phyloP scores from a whole-genome alignment of 2,797 vertebrate genomes.

The Sandelia bainsii region DNA sequence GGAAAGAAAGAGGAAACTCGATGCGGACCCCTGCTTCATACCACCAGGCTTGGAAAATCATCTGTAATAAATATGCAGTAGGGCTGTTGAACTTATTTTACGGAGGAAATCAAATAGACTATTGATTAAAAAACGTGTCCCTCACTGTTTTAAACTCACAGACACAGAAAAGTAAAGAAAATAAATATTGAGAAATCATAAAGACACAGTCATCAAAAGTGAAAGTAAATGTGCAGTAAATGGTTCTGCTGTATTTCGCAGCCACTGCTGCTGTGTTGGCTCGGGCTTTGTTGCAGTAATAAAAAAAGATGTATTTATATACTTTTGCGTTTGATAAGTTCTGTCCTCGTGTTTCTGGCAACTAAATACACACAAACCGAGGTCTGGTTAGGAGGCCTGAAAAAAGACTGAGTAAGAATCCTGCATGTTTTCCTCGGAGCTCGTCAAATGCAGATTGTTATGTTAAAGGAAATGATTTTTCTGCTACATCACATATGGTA shows the following conservation, averaged over 20 bases:
- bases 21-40: constrained; percentile 76
- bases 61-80: constrained; percentile 74
- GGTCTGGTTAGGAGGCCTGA: constrained; percentile 55
- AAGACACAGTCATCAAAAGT: not conserved
- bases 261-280: not conserved
- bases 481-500: not conserved
- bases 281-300: not conserved
- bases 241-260: not conserved
- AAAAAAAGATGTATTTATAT: constrained; percentile 1
- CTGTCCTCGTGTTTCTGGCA: constrained; percentile 18
- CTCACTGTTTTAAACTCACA: constrained; percentile 10
- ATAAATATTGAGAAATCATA: not conserved
- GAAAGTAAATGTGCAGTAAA: too few relatives aligned
- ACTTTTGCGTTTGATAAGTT: not conserved
- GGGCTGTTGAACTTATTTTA: constrained; percentile 59
- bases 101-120: constrained; percentile 57
- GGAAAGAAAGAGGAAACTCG: constrained; percentile 81
- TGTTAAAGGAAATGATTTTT: constrained; percentile 43
- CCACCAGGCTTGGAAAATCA: constrained; percentile 69
- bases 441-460: constrained; percentile 28
- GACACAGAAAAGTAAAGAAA: constrained; percentile 29
- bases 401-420: constrained; percentile 56
- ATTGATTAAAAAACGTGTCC: constrained; percentile 59
- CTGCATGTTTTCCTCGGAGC: constrained; percentile 51
- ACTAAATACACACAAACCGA: constrained; percentile 5